Evolutionary conservation across 2,797 vertebrate genomes (phyloP), one percentile per base, ranked within the genome.

Genomic region (Etheostoma nigrum): DNA sequence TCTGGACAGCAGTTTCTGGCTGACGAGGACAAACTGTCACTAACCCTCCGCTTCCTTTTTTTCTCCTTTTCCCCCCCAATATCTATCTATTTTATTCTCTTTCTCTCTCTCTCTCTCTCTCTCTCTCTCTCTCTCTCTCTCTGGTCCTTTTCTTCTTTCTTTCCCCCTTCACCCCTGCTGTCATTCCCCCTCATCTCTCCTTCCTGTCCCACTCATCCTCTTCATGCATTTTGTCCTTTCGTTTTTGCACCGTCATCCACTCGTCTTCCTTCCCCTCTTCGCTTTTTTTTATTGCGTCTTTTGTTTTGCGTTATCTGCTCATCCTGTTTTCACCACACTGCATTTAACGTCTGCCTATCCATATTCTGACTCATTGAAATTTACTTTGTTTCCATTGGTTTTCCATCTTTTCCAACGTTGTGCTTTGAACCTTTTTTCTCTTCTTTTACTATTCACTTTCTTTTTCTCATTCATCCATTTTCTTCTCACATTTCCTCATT

Each of bases 21-120:
- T 93, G 89, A 94, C 86, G 48, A 84, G 69, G 76, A 87, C 89
- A 89, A 93, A 90, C 88, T 91, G 89, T 94, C 92, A 94, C 92
- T 94, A 94, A 94, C 91, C 86, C 82, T 86, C 69, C 66, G 11
- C 92, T 92, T 91, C 82, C 86, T 86, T 73, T 87, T 76, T 85
- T 61, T 73, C 83, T 88, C 83, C 71, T 63, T 74, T 12, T 57
- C 16, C 72, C 72, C 72, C 75, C 58, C 10, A 40, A 40, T 40
- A 45, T 76, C 62, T 63, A 12, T 76, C 25, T 15, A 44, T n/a
- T 45, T n/a, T 55, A 10, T 67, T 21, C 76, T 25, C 47, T 19
- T 3, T 73, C n/a, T n/a, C n/a, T n/a, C n/a, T n/a, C n/a, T n/a
- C 21, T 23, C 59, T 30, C n/a, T 27, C 23, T 45, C 12, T 19